Percentiles rank a stretch among this genome's conserved stretches.
phyloP scores from a whole-genome alignment of 2,888 invertebrate species.

The Meliscaeva auricollis region DNA sequence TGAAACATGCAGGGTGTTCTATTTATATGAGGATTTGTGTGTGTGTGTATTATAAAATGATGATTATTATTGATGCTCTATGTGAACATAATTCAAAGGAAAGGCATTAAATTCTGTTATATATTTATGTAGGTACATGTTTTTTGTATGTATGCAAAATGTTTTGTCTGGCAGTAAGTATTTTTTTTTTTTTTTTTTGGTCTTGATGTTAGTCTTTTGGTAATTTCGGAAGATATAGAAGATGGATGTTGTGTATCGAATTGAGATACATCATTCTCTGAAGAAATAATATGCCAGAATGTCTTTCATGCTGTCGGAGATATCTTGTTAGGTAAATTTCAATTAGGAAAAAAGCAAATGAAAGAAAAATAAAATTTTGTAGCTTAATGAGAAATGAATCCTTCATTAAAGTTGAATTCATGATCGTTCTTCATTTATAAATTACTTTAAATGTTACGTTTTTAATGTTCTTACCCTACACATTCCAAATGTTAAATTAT shows the following conservation, averaged over 20 bases:
- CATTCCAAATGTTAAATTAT: too few relatives aligned
- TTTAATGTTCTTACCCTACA: too few relatives aligned
- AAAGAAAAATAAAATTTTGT: not conserved
- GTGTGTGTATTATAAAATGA: not conserved
- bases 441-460: too few relatives aligned
- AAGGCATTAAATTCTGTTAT: not conserved
- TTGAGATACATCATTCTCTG: conserved; percentile 36
- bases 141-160: not conserved
- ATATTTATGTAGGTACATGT: not conserved
- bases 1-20: not conserved
- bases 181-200: not conserved
- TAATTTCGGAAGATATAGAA: conserved; percentile 28
- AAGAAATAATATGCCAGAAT: conserved; percentile 20
- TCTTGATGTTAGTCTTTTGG: too few relatives aligned
- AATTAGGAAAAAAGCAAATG: not conserved
- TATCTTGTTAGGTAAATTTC: conserved; percentile 2
- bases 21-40: not conserved
- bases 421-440: too few relatives aligned
- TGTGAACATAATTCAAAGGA: conserved; percentile 8
- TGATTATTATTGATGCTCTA: conserved; percentile 35
- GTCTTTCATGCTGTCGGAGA: conserved; percentile 33
- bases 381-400: not conserved
- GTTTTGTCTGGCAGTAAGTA: conserved; percentile 22
- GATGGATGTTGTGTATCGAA: conserved; percentile 27
- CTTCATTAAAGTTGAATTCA: not conserved